Conservation (phyloP, 1,140 invertebrate species). For the Papilio machaon region DNA sequence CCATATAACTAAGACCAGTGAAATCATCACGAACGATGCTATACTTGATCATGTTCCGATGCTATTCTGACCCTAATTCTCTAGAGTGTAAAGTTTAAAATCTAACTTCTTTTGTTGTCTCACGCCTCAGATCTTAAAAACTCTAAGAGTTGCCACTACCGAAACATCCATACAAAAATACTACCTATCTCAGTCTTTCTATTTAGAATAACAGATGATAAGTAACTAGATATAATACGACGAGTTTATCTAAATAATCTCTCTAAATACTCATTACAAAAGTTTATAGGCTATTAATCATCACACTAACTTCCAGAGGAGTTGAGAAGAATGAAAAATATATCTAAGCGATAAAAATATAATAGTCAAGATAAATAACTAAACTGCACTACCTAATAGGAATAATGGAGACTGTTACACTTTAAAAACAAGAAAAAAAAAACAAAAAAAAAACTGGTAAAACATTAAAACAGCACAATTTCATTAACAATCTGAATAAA, state of each 20-base stretch:
- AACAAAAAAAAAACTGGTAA: neutral
- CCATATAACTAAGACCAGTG: slow-evolving; percentile 51
- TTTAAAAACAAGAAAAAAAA: neutral
- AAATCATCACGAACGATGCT: slow-evolving; percentile 45
- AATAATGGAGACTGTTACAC: no score
- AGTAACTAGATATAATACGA: no score
- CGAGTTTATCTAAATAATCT: no score
- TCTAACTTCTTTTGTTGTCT: neutral
- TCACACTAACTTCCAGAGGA: no score
- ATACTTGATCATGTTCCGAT: neutral
- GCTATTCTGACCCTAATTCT: neutral
- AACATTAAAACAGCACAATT: neutral
- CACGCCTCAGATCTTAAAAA: neutral
- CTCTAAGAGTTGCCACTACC: neutral
- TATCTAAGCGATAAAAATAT: no score
- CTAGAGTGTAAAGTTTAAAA: neutral
- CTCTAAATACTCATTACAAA: no score
- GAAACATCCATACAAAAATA: neutral
- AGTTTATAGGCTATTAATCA: no score
- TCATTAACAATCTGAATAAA: slow-evolving; percentile 3
- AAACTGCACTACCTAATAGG: no score
- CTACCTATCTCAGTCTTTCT: neutral
- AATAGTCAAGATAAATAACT: no score
- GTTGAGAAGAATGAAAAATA: no score
- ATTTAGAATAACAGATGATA: no score